phyloP scores from a whole-genome alignment of 2,113 vertebrate genomes.

The Aspidoscelis tigris region DNA sequence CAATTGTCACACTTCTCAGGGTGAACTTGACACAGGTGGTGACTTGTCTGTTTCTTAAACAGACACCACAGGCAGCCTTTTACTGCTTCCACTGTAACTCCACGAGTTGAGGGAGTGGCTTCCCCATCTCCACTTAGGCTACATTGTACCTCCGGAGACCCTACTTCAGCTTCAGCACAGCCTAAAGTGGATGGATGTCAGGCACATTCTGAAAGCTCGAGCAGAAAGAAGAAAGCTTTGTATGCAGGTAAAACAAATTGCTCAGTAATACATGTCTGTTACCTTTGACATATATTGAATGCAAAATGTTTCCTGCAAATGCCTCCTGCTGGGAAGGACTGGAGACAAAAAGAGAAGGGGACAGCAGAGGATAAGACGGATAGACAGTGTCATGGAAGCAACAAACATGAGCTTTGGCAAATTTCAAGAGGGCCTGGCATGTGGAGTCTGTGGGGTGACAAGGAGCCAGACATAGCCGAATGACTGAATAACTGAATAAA shows the following conservation, averaged over 20 bases:
- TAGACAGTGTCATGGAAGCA: no score
- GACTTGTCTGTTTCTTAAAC: constrained; percentile 41
- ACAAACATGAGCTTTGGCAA: no score
- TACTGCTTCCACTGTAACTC: constrained; percentile 19
- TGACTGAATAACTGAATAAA: no score
- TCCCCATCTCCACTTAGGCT: constrained; percentile 4
- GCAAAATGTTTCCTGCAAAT: background rate
- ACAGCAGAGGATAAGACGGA: no score
- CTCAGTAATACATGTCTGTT: constrained; percentile 5
- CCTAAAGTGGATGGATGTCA: constrained; percentile 14
- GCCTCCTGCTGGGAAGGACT: no score
- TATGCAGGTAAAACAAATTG: constrained; percentile 68
- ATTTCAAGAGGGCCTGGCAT: no score
- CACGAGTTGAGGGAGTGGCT: constrained; percentile 24
- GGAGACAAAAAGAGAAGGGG: no score
- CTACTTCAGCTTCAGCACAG: constrained; percentile 1
- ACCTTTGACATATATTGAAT: background rate
- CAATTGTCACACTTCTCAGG: background rate
- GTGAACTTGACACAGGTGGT: constrained; percentile 26
- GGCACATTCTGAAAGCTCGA: constrained; percentile 35
- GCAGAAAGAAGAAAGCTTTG: constrained; percentile 66
- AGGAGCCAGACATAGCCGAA: no score
- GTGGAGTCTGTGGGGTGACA: no score
- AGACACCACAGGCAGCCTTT: constrained; percentile 59
- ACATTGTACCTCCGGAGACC: constrained; percentile 37